Conservation (phyloP, 1,140 invertebrate species). For the Anoplophora glabripennis region DNA sequence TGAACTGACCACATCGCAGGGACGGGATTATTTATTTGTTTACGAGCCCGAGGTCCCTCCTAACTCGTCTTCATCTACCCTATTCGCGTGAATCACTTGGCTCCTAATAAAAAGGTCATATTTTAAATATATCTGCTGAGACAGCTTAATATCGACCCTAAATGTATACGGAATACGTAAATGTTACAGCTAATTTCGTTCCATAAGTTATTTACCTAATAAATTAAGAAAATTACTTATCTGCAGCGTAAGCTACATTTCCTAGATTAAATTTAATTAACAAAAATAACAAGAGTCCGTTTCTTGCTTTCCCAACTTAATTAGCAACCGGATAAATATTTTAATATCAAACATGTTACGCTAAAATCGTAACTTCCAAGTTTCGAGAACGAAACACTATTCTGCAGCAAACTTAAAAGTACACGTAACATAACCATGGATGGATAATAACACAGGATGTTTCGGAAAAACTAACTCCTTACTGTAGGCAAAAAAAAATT, state of each 20-base stretch:
- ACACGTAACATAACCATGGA: no score
- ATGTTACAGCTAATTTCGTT: constrained; percentile 7
- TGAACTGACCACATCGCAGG: constrained; percentile 5
- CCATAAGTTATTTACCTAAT: constrained; percentile 3
- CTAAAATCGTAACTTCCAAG: no score
- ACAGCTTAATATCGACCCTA: background rate
- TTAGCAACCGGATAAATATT: no score
- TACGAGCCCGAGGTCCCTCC: constrained; percentile 1
- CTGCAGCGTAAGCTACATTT: background rate
- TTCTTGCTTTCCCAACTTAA: background rate
- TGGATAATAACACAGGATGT: no score
- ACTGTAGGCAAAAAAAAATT: no score
- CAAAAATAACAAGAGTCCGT: background rate
- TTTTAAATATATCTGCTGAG: constrained; percentile 6
- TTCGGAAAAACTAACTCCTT: no score
- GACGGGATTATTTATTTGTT: constrained; percentile 8
- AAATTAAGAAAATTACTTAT: background rate
- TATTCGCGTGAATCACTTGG: constrained; percentile 10
- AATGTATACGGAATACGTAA: constrained; percentile 4
- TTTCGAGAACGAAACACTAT: no score
- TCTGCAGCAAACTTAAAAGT: no score
- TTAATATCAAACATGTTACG: no score
- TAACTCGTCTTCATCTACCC: constrained; percentile 5
- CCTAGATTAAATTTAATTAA: constrained; percentile 7
- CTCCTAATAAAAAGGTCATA: constrained; percentile 9